Evolutionary conservation across 2,888 invertebrate genomes (phyloP).

Genomic region (Hololepta plana): DNA sequence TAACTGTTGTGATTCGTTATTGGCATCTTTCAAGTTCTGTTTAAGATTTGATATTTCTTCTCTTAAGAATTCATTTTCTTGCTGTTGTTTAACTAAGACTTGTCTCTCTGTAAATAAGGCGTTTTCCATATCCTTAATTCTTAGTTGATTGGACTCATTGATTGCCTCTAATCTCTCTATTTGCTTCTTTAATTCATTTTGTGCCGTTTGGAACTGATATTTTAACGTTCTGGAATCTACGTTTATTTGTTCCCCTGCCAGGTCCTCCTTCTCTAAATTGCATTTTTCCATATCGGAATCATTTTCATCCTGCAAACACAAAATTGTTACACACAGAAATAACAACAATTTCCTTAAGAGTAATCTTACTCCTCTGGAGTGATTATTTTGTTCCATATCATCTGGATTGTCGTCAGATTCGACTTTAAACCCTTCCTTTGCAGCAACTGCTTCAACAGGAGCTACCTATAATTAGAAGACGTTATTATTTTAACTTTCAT

Average conservation of each 20-base stretch:
- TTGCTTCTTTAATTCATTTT: slow-evolving; percentile 21
- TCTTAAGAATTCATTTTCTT: no score
- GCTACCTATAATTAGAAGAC: no score
- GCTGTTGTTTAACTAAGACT: no score
- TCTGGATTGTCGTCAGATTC: no score
- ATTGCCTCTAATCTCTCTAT: slow-evolving; percentile 19
- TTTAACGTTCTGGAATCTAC: slow-evolving; percentile 25
- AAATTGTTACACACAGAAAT: not conserved
- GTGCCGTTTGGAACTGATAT: slow-evolving; percentile 24
- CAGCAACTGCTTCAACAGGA: no score
- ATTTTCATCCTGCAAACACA: not conserved
- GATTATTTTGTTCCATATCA: no score
- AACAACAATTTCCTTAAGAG: not conserved
- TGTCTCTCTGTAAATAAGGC: no score
- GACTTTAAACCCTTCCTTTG: no score
- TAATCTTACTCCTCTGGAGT: not conserved
- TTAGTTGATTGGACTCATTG: slow-evolving; percentile 1
- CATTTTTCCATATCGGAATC: not conserved
- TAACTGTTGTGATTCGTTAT: slow-evolving; percentile 9
- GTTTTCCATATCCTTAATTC: no score
- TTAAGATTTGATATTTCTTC: no score
- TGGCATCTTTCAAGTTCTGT: not conserved
- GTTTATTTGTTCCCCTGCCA: slow-evolving; percentile 7
- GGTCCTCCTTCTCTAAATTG: no score
- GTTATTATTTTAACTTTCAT: no score